These are phyloP conservation scores for Epsilonema sp. DNA, from an alignment of 2,888 invertebrate species.

Conservation along the genomic window DNA sequence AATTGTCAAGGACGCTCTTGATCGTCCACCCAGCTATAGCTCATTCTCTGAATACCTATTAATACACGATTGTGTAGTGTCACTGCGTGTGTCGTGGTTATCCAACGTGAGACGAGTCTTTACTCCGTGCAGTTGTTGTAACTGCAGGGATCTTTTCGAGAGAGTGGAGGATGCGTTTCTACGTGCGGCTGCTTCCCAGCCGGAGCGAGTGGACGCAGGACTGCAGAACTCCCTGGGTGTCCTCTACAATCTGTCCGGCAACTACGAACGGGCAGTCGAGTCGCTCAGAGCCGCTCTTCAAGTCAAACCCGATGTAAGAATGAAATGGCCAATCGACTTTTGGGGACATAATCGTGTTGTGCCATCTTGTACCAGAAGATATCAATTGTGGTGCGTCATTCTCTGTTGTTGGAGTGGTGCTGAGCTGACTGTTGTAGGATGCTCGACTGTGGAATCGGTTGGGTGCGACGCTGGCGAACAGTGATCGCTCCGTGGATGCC, in stretches of 20 bases:
- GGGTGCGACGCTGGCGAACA: conserved; percentile 90
- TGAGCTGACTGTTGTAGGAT: conserved; percentile 40
- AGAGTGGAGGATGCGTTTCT: conserved; percentile 19
- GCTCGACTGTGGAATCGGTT: conserved; percentile 86
- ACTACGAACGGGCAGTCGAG: conserved; percentile 87
- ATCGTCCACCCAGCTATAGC: neutral
- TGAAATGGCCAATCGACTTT: too few relatives aligned
- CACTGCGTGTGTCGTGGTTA: too few relatives aligned
- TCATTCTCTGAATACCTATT: neutral
- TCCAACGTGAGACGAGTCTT: too few relatives aligned
- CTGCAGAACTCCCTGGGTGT: conserved; percentile 50
- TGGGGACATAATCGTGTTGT: conserved; percentile 16
- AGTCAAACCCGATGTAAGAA: conserved; percentile 53
- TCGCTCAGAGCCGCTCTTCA: conserved; percentile 77
- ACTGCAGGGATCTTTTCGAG: conserved; percentile 8
- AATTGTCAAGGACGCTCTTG: too few relatives aligned
- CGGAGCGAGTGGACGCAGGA: conserved; percentile 15
- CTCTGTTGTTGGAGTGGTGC: neutral
- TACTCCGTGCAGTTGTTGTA: too few relatives aligned
- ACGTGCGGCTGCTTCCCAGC: conserved; percentile 14
- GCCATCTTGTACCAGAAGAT: neutral
- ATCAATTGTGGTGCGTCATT: neutral
- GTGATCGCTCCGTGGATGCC: conserved; percentile 78
- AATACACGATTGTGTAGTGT: neutral
- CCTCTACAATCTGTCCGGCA: conserved; percentile 74